Conservation (phyloP, 2,888 invertebrate species). For the Entomobrya multifasciata region DNA sequence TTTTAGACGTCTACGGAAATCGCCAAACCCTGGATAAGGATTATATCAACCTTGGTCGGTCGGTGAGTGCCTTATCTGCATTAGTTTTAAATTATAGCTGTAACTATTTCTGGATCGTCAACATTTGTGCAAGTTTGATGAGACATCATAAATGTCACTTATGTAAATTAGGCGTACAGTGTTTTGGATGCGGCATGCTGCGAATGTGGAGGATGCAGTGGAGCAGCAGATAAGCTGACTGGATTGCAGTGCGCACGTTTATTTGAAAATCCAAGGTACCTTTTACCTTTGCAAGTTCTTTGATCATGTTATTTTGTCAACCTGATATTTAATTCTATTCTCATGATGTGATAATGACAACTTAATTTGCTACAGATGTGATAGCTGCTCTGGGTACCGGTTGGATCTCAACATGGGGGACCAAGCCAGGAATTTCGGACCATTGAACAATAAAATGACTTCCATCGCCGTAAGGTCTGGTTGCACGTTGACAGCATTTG, state of each 20-base stretch:
- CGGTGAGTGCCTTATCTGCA: no score
- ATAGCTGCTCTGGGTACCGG: slow-evolving; percentile 63
- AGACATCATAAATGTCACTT: neutral
- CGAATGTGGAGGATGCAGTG: slow-evolving; percentile 67
- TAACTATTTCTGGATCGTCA: neutral
- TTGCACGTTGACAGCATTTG: slow-evolving; percentile 54
- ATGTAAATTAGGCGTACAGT: neutral
- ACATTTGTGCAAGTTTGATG: no score
- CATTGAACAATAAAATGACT: slow-evolving; percentile 56
- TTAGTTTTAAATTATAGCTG: no score
- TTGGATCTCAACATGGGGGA: slow-evolving; percentile 61
- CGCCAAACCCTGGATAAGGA: slow-evolving; percentile 12
- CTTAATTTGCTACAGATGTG: slow-evolving; percentile 46
- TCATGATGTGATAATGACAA: no score
- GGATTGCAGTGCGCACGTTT: slow-evolving; percentile 64
- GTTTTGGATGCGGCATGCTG: slow-evolving; percentile 66
- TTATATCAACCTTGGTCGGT: slow-evolving; percentile 9
- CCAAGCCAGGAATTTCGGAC: slow-evolving; percentile 43
- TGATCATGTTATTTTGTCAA: neutral
- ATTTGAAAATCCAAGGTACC: slow-evolving; percentile 61
- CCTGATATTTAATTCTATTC: no score
- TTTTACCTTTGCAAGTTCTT: neutral
- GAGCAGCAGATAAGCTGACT: slow-evolving; percentile 11
- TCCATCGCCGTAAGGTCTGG: slow-evolving; percentile 62
- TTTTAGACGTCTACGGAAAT: slow-evolving; percentile 50